A percentile compares a stretch with the other conserved stretches of the same genome.
Conservation (phyloP, 53 echinoderm and acorn worm genomes). For the Echinometra lucunter region DNA sequence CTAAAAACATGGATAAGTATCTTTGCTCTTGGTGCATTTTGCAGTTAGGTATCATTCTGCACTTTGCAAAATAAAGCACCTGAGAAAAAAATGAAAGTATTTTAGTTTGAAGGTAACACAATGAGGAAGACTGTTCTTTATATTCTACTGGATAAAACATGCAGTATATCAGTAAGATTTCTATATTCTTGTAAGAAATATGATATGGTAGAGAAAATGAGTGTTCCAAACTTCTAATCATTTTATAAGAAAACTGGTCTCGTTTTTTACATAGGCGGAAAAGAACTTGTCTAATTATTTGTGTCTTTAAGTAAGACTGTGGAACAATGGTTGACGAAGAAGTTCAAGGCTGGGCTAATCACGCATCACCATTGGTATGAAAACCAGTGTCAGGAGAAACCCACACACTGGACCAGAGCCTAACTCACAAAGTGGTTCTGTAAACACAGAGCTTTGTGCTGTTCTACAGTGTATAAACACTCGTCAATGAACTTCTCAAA, state of each 20-base stretch:
- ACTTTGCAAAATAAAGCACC: too few species aligned
- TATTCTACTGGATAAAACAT: too few species aligned
- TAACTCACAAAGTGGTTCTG: conserved; percentile 54
- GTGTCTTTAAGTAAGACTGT: not conserved
- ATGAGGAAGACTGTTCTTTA: too few species aligned
- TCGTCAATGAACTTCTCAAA: conserved; percentile 61
- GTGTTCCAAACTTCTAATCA: too few species aligned
- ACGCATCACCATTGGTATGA: conserved; percentile 26
- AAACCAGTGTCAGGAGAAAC: conserved; percentile 40
- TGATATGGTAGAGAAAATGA: too few species aligned
- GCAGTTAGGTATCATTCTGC: not conserved
- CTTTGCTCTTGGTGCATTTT: not conserved
- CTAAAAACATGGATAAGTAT: not conserved
- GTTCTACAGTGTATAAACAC: conserved; percentile 37
- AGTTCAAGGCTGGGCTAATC: conserved; percentile 58
- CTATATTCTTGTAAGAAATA: too few species aligned
- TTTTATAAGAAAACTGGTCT: too few species aligned
- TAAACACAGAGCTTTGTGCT: conserved; percentile 55
- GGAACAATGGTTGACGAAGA: not conserved
- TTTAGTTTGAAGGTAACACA: too few species aligned
- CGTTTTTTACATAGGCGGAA: not conserved
- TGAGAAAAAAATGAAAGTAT: too few species aligned
- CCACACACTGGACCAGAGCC: conserved; percentile 38
- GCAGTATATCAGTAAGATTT: too few species aligned
- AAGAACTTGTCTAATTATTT: not conserved